These are phyloP conservation scores for Lomographa bimaculata DNA, from an alignment of 2,888 invertebrate genomes.

Conservation along the genomic window DNA sequence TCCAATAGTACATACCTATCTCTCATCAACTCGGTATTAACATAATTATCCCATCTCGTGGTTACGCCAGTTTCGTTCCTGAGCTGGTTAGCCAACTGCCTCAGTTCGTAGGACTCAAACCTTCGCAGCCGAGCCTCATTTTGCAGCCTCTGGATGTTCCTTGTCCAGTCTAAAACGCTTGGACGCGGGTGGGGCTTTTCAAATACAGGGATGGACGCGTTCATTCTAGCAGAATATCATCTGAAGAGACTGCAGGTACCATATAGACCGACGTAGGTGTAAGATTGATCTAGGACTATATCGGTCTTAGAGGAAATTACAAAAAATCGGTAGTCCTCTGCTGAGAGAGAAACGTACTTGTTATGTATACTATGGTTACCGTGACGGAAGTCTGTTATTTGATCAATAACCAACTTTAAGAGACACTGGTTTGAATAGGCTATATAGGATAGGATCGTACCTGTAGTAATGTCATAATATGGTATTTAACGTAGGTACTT, in stretches of 20 bases:
- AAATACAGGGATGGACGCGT: slow-evolving; percentile 75
- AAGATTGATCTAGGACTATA: too few species aligned
- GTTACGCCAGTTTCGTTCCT: slow-evolving; percentile 89
- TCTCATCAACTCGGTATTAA: slow-evolving; percentile 88
- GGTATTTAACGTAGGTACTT: too few species aligned
- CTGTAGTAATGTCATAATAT: too few species aligned
- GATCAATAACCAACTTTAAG: too few species aligned
- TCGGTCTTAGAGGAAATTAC: too few species aligned
- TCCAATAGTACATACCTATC: slow-evolving; percentile 86
- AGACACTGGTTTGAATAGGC: too few species aligned
- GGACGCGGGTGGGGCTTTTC: slow-evolving; percentile 87
- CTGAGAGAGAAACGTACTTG: too few species aligned
- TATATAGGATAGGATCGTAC: too few species aligned
- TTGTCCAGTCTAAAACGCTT: slow-evolving; percentile 89
- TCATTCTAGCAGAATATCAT: slow-evolving; percentile 47
- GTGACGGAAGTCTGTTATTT: too few species aligned
- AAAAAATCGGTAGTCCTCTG: too few species aligned
- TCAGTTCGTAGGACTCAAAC: slow-evolving; percentile 86
- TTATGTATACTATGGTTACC: too few species aligned
- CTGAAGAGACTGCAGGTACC: slow-evolving; percentile 11
- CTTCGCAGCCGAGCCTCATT: slow-evolving; percentile 87
- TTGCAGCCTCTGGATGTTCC: slow-evolving; percentile 87
- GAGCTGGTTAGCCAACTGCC: slow-evolving; percentile 87
- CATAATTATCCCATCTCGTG: slow-evolving; percentile 90
- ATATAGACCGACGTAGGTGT: too few species aligned